Base-by-base conservation (phyloP, 2,888 invertebrate genomes). In the Halocaridina rubra region DNA sequence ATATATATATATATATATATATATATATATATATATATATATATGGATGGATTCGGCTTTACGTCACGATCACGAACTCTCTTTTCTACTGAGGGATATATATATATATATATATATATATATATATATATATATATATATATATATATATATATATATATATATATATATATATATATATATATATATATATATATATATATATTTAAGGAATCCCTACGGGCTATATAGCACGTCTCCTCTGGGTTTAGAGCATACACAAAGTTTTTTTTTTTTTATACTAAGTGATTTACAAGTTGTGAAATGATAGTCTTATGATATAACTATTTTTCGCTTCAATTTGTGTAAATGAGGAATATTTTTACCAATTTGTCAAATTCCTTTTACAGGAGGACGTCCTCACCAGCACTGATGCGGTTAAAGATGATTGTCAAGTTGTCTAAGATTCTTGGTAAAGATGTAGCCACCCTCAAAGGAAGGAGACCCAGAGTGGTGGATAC, bases 391-490 rank as follows among this genome's bases (percentile, higher is more conserved):
- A n/a, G n/a, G n/a, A n/a, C n/a, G n/a, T 53, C 53, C 16, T 53
- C 53, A 3, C 53, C 53, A 5, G 59, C 27, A 19, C 53, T 81
- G 32, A 13, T 71, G 29, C 22, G 80, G 3, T 33, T 80, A 8
- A 71, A n/a, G 72, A 80, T 80, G 80, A 57, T 80, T 46, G 80
- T 57, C 10, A 29, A 59, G 22, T 71, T 80, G 33, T 71, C 80
- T 0, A 57, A 16, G 57, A 80, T 81, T 53, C 81, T 76, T 19
- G 32, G 59, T 3, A 33, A 39, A 24, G 59, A 69, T 24, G 13
- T 61, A 7, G 72, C 32, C 24, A 5, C 29, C 27, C 3, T 22
- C 1, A 57, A 57, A 19, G 80, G 80, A 4, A 29, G 81, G 24
- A n/a, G n/a, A n/a, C 67, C 32, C 16, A 13, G 80, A 22, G 57